phyloP scores from a whole-genome alignment of 1,140 invertebrate genomes.

The Aphis gossypii region DNA sequence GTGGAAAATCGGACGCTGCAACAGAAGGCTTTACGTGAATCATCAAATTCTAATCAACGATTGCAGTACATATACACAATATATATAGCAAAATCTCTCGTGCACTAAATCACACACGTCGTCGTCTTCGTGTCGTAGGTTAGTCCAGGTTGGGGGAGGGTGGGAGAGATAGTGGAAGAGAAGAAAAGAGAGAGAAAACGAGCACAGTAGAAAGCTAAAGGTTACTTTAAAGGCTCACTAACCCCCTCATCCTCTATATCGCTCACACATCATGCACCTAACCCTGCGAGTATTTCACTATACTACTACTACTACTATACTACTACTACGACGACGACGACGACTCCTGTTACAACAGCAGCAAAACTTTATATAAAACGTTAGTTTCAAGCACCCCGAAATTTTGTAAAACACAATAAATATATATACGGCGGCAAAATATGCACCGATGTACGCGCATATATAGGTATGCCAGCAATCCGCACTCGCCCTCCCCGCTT shows the following conservation, averaged over 20 bases:
- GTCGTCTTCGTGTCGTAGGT: conserved; percentile 3
- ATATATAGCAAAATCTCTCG: too few relatives aligned
- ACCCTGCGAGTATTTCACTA: not conserved
- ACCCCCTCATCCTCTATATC: not conserved
- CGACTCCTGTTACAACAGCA: not conserved
- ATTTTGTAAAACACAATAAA: conserved; percentile 27
- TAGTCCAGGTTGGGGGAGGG: too few relatives aligned
- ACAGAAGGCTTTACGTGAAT: conserved; percentile 6
- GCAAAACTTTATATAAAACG: conserved; percentile 9
- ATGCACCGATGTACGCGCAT: not conserved
- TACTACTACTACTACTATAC: not conserved
- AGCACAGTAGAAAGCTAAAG: not conserved
- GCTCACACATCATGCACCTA: not conserved
- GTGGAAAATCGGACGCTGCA: conserved; percentile 15
- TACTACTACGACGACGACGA: not conserved
- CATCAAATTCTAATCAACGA: conserved; percentile 46
- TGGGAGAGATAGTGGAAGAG: not conserved
- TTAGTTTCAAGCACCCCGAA: not conserved
- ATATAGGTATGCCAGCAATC: not conserved
- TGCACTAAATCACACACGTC: conserved; percentile 41
- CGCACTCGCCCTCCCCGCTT: not conserved
- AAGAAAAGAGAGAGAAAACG: not conserved
- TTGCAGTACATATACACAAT: not conserved
- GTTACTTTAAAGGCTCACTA: not conserved
- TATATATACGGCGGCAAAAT: not conserved